Evolutionary conservation across 2,113 vertebrate genomes (phyloP).

Genomic region (Tiliqua scincoides): DNA sequence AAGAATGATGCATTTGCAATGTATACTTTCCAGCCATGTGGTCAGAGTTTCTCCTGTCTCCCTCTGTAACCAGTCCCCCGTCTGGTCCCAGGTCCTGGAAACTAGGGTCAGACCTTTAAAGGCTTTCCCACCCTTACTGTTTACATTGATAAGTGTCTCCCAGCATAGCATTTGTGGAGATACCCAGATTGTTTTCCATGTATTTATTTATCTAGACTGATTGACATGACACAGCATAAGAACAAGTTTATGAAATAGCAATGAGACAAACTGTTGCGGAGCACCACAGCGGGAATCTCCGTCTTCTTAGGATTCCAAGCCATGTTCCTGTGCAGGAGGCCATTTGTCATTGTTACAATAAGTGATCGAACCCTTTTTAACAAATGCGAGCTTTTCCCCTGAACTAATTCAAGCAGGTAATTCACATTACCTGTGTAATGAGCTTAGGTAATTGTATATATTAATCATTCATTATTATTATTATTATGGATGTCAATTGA

Average conservation of each 20-base stretch:
- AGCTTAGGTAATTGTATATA: conserved; percentile 12
- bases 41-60: conserved; percentile 50
- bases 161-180: conserved; percentile 34
- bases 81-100: conserved; percentile 46
- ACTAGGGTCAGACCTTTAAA: conserved; percentile 53
- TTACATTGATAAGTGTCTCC: conserved; percentile 50
- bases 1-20: conserved; percentile 25
- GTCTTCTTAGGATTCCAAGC: conserved; percentile 19
- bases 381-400: neutral
- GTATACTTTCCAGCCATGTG: conserved; percentile 45
- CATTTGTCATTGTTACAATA: conserved; percentile 22
- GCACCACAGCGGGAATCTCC: neutral
- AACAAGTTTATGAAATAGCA: conserved; percentile 44
- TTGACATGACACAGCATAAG: conserved; percentile 32
- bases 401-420: neutral
- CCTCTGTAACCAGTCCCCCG: conserved; percentile 15
- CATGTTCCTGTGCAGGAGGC: conserved; percentile 1
- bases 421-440: conserved; percentile 40
- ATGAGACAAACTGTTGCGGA: conserved; percentile 26
- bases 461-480: conserved; percentile 9
- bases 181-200: conserved; percentile 34
- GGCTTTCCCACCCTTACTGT: conserved; percentile 65
- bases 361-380: conserved; percentile 25
- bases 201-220: conserved; percentile 54
- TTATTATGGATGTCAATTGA: neutral